Percentiles rank a stretch among this genome's conserved stretches.
Conservation (phyloP, 2,888 invertebrate species). For the Minunthozetes semirufus region DNA sequence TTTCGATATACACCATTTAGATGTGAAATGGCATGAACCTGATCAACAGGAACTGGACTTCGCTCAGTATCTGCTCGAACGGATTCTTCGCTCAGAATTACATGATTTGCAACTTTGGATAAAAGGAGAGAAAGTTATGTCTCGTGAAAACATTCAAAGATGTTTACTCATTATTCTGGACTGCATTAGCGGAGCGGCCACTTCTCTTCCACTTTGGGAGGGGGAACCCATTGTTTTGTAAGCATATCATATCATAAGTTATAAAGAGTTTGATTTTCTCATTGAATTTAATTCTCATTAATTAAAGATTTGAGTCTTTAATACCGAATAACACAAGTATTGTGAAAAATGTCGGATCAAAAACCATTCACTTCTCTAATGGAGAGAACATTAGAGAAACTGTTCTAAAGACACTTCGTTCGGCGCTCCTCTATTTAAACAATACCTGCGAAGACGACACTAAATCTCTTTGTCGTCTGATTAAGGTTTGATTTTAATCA, state of each 20-base stretch:
- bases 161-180: conserved; percentile 62
- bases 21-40: conserved; percentile 72
- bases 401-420: conserved; percentile 1
- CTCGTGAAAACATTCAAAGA: conserved; percentile 62
- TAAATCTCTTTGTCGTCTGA: conserved; percentile 34
- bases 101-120: conserved; percentile 56
- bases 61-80: conserved; percentile 57
- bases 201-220: conserved; percentile 63
- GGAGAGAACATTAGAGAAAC: conserved; percentile 11
- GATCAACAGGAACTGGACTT: conserved; percentile 60
- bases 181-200: conserved; percentile 58
- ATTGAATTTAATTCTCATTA: neutral
- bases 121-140: conserved; percentile 49
- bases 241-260: neutral
- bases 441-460: conserved; percentile 7
- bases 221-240: conserved; percentile 52
- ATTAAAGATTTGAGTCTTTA: neutral
- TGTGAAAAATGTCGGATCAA: neutral
- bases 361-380: neutral
- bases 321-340: neutral
- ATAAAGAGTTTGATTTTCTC: conserved; percentile 41
- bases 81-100: conserved; percentile 58
- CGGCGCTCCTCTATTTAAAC: neutral
- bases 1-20: conserved; percentile 58
- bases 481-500: neutral